Conservation (phyloP, 2,888 invertebrate species). For the Rhagium mordax region DNA sequence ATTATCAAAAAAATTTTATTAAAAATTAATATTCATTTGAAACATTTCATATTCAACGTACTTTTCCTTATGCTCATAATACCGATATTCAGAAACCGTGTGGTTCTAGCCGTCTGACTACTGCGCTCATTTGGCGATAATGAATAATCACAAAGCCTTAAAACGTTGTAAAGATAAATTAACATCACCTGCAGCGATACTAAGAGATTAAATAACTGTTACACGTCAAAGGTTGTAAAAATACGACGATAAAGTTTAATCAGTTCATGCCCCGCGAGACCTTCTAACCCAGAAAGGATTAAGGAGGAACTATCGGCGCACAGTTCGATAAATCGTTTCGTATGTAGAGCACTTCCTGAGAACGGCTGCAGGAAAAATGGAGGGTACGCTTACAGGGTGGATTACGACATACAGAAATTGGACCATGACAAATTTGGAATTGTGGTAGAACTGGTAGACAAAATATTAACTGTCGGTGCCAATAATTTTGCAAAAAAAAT, state of each 20-base stretch:
- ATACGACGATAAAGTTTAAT: background rate
- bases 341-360: background rate
- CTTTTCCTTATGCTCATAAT: no score
- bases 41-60: no score
- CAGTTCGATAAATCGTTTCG: slow-evolving; percentile 1
- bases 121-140: background rate
- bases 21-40: no score
- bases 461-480: no score
- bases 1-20: no score
- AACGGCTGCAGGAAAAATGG: background rate
- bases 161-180: slow-evolving; percentile 3
- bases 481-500: no score
- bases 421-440: no score
- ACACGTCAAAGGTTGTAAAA: slow-evolving; percentile 20
- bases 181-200: slow-evolving; percentile 4
- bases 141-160: background rate
- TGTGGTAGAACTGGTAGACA: no score
- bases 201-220: background rate
- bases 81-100: background rate
- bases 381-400: background rate
- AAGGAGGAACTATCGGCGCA: slow-evolving; percentile 16
- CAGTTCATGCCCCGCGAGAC: slow-evolving; percentile 19
- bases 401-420: no score
- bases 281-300: slow-evolving; percentile 20
- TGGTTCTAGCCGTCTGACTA: background rate